phyloP scores from a whole-genome alignment of 2,888 invertebrate species.

The Alentia gelatinosa region DNA sequence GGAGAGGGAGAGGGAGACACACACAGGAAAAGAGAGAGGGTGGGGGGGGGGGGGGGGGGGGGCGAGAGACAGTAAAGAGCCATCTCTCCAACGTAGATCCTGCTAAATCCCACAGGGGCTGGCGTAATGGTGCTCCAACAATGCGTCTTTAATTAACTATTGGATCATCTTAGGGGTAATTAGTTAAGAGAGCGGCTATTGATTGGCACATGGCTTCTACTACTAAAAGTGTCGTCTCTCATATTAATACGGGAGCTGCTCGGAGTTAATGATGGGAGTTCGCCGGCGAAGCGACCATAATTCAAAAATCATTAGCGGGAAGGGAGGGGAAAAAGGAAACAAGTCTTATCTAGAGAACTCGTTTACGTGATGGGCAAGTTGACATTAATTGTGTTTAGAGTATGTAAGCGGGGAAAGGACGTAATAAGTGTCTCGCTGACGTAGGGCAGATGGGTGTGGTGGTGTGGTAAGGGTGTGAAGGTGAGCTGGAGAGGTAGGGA shows the following conservation, averaged over 20 bases:
- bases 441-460: too few relatives aligned
- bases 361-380: background rate
- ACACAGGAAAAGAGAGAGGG: too few relatives aligned
- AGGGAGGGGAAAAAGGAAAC: background rate
- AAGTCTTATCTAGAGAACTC: background rate
- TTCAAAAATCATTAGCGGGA: background rate
- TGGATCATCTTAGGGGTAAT: background rate
- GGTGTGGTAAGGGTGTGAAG: background rate
- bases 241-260: background rate
- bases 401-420: background rate
- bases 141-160: background rate
- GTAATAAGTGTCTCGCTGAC: too few relatives aligned
- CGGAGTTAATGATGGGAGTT: background rate
- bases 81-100: too few relatives aligned
- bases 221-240: background rate
- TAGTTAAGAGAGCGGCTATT: background rate
- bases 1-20: too few relatives aligned
- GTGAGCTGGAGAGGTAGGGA: background rate
- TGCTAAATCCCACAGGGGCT: background rate
- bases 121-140: background rate
- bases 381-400: background rate
- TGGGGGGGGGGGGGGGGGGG: too few relatives aligned
- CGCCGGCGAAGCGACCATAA: background rate
- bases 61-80: too few relatives aligned
- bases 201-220: background rate